Conservation (phyloP, 2,888 invertebrate genomes). For the Sminthurinus aureus region DNA sequence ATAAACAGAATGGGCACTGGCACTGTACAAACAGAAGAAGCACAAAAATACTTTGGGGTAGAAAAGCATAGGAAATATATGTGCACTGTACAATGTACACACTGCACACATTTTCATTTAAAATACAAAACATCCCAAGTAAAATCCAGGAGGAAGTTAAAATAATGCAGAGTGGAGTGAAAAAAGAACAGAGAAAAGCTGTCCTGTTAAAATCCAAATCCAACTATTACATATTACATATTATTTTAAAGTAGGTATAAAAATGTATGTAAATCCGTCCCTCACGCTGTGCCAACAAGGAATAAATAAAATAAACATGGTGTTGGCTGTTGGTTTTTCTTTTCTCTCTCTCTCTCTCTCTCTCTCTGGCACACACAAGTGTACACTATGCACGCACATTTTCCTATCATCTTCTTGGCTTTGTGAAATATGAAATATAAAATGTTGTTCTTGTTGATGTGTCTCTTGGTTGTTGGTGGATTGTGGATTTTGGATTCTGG, state of each 20-base stretch:
- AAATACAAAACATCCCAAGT: neutral
- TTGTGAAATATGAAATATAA: constrained; percentile 2
- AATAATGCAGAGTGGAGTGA: too few species aligned
- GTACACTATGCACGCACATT: neutral
- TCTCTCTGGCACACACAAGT: neutral
- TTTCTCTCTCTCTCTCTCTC: neutral
- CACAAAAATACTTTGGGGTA: too few species aligned
- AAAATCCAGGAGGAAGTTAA: neutral
- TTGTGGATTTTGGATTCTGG: too few species aligned
- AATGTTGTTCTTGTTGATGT: constrained; percentile 25
- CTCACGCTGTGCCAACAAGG: constrained; percentile 54
- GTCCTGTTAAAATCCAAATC: too few species aligned
- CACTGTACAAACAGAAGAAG: too few species aligned
- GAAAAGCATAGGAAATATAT: too few species aligned
- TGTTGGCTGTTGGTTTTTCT: constrained; percentile 11
- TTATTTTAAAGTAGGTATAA: constrained; percentile 3
- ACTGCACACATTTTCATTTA: too few species aligned
- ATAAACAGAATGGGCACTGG: too few species aligned
- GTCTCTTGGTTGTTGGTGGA: neutral
- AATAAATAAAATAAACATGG: constrained; percentile 57
- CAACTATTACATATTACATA: neutral
- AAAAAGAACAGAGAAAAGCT: neutral
- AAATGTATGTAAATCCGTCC: constrained; percentile 51
- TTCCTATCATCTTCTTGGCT: neutral
- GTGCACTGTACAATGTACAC: too few species aligned